Evolutionary conservation across 2,888 invertebrate genomes (phyloP), one percentile per base, ranked within the genome.

Genomic region (Plusia festucae): DNA sequence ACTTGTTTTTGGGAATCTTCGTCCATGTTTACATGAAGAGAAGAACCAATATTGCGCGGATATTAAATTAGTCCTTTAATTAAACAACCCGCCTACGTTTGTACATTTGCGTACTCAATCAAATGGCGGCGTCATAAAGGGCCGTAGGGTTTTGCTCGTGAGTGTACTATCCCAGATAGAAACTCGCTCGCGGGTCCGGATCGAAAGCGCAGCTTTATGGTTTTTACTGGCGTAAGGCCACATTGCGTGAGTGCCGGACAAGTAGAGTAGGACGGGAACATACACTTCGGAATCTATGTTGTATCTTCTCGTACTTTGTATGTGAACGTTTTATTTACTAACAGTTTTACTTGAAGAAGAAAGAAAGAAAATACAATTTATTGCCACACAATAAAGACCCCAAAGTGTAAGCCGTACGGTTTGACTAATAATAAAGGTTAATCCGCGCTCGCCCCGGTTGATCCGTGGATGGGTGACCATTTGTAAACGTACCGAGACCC

Each of bases 161-260:
- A 86, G 68, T 85, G 87, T 90, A 89, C 88, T 79, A 78, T 88
- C 86, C 85, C 82, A 90, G 87, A 88, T 91, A 91, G 93, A 93
- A 94, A 93, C 93, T 90, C 75, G 91, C 83, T 74, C 76, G 55
- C 53, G 81, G 68, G 87, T 88, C 91, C 91, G 91, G 93, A 93
- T 93, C 87, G 94, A 94, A 94, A 94, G 93, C 92, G 91, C 86
- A 85, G 78, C 86, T 89, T 86, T 87, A 88, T 85, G 81, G 86
- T 92, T 93, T 93, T 91, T 91, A 84, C 78, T 70, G 66, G 84
- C 75, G 73, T 84, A 79, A 76, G 82, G 82, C 88, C 84, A 85
- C 88, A 88, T 89, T 76, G 82, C 85, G 62, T 66, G 71, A 79
- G 71, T 78, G 72, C 82, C 77, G 70, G 79, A 73, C 78, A 86